phyloP scores from a whole-genome alignment of 1,140 invertebrate species.

The Bactericera cockerelli region DNA sequence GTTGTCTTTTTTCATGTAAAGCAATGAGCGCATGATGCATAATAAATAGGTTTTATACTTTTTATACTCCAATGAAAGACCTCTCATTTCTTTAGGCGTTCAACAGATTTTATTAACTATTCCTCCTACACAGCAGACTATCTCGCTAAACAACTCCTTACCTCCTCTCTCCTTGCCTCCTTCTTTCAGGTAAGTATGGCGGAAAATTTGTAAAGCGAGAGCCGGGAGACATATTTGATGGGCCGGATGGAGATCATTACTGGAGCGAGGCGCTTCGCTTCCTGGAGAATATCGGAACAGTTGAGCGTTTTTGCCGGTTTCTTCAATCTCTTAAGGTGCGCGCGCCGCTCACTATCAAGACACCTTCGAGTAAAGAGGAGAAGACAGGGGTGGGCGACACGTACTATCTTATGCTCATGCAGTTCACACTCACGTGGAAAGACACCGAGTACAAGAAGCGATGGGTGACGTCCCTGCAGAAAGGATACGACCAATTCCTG shows the following conservation, averaged over 20 bases:
- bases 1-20: no score
- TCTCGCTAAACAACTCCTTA: no score
- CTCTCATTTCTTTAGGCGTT: no score
- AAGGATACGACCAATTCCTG: background rate
- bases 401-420: background rate
- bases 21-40: no score
- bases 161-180: no score
- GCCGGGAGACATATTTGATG: background rate
- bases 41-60: no score
- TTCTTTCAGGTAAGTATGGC: conserved; percentile 7
- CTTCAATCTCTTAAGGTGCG: background rate
- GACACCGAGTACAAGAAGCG: background rate
- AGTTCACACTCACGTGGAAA: background rate
- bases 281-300: background rate
- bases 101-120: no score
- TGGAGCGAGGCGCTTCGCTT: background rate
- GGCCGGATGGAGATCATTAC: background rate
- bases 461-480: background rate
- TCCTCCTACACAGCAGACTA: no score
- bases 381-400: background rate
- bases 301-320: background rate
- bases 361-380: background rate
- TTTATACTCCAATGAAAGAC: no score
- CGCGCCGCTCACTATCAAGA: background rate
- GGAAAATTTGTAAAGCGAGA: background rate